phyloP scores from a whole-genome alignment of 2,113 vertebrate species.

The Thinocorus orbignyianus region DNA sequence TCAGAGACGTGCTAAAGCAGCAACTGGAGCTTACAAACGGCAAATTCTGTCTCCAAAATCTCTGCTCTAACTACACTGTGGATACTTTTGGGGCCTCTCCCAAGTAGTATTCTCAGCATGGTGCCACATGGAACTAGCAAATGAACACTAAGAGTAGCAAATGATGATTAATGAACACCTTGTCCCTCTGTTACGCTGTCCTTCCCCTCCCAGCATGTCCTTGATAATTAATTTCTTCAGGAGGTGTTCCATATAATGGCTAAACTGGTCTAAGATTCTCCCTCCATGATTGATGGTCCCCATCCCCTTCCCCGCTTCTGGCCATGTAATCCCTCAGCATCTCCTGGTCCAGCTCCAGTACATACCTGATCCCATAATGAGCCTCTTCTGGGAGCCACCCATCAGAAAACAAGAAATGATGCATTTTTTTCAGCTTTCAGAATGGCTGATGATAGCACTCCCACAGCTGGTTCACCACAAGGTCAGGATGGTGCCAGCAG shows the following conservation, averaged over 20 bases:
- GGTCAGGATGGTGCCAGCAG: not conserved
- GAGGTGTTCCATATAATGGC: not conserved
- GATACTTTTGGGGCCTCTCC: not conserved
- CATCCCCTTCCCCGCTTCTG: not conserved
- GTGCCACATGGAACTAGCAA: not conserved
- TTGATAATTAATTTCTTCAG: slow-evolving; percentile 27
- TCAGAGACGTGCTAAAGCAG: not conserved
- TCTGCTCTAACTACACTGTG: not conserved
- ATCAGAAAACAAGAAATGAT: not conserved
- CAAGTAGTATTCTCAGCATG: not conserved
- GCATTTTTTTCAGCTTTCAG: not conserved
- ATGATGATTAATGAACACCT: slow-evolving; percentile 44
- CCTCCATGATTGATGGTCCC: not conserved
- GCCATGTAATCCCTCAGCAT: not conserved
- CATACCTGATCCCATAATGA: not conserved
- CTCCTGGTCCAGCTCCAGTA: not conserved
- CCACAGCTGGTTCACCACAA: not conserved
- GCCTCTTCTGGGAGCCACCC: not conserved
- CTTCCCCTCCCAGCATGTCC: not conserved
- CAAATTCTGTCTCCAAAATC: not conserved
- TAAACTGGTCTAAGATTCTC: not conserved
- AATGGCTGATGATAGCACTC: not conserved
- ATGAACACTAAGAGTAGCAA: not conserved
- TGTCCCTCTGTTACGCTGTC: not conserved
- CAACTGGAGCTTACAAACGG: not conserved